A percentile compares a stretch with the other conserved stretches of the same genome.
Evolutionary conservation across 2,888 invertebrate species (phyloP).

Genomic region (Geotrupes spiniger): DNA sequence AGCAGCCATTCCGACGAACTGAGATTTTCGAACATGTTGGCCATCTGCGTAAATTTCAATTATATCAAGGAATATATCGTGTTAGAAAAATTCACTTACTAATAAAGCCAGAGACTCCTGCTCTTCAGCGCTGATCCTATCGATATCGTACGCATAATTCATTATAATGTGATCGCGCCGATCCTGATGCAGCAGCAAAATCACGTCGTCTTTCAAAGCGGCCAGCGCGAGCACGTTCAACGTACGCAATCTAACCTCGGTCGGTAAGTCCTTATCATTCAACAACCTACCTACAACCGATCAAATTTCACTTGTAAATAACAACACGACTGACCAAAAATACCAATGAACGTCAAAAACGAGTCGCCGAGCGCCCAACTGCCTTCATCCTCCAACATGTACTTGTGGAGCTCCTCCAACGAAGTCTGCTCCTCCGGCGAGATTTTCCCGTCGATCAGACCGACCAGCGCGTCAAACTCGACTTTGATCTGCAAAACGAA

Average conservation of each 20-base stretch:
- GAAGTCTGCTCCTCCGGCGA: constrained; percentile 72
- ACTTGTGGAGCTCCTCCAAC: constrained; percentile 81
- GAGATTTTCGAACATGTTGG: constrained; percentile 85
- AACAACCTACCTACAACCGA: constrained; percentile 58
- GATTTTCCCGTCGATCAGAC: constrained; percentile 68
- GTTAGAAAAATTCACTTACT: constrained; percentile 54
- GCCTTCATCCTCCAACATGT: constrained; percentile 84
- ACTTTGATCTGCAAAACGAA: constrained; percentile 56
- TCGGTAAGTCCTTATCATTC: constrained; percentile 58
- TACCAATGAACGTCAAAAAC: constrained; percentile 79
- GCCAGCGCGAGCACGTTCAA: constrained; percentile 72
- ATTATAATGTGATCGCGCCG: constrained; percentile 83
- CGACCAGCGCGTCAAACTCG: constrained; percentile 72
- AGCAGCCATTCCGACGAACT: constrained; percentile 90
- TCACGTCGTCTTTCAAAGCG: constrained; percentile 85
- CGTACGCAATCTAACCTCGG: constrained; percentile 62
- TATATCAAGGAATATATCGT: constrained; percentile 1
- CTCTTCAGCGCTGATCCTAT: constrained; percentile 69
- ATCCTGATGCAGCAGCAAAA: constrained; percentile 86
- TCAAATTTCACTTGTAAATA: too few relatives aligned
- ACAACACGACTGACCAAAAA: too few relatives aligned
- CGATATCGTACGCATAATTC: constrained; percentile 81
- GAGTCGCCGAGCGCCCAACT: constrained; percentile 91
- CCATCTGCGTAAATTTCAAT: constrained; percentile 61
- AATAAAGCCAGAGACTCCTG: constrained; percentile 78